phyloP scores from a whole-genome alignment of 2,113 vertebrate species.

The Collichthys lucidus region DNA sequence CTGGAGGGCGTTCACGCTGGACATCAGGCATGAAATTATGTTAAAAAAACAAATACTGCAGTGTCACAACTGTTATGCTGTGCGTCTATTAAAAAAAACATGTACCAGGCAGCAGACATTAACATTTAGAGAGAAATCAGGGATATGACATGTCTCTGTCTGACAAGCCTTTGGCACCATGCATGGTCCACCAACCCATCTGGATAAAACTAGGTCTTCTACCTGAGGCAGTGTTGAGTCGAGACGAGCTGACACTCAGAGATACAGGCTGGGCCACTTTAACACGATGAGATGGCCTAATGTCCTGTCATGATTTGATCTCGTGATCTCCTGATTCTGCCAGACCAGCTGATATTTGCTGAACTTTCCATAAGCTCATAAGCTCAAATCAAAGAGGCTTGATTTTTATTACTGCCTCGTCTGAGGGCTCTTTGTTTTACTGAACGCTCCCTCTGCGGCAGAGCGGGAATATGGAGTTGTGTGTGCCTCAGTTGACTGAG shows the following conservation, averaged over 20 bases:
- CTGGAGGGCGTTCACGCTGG: background rate
- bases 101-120: constrained; percentile 19
- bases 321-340: constrained; percentile 6
- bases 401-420: constrained; percentile 1
- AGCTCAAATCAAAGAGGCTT: constrained; percentile 30
- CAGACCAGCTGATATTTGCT: constrained; percentile 10
- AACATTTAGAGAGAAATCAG: constrained; percentile 33
- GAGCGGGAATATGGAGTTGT: constrained; percentile 49
- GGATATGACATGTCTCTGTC: constrained; percentile 24
- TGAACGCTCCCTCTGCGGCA: constrained; percentile 40
- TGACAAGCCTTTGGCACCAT: constrained; percentile 62
- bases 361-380: constrained; percentile 3
- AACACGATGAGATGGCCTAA: constrained; percentile 54
- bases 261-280: constrained; percentile 27
- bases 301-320: constrained; percentile 46
- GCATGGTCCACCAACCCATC: constrained; percentile 35
- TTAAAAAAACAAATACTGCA: background rate
- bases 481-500: constrained; percentile 54
- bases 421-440: constrained; percentile 28
- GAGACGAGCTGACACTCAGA: constrained; percentile 28
- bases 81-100: background rate
- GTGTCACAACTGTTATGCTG: background rate
- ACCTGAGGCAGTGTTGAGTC: constrained; percentile 51
- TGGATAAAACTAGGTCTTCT: constrained; percentile 40
- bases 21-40: background rate